Percentiles rank a stretch among this genome's conserved stretches.
phyloP scores from a whole-genome alignment of 2,888 invertebrate species.

The Eupithecia centaureata region DNA sequence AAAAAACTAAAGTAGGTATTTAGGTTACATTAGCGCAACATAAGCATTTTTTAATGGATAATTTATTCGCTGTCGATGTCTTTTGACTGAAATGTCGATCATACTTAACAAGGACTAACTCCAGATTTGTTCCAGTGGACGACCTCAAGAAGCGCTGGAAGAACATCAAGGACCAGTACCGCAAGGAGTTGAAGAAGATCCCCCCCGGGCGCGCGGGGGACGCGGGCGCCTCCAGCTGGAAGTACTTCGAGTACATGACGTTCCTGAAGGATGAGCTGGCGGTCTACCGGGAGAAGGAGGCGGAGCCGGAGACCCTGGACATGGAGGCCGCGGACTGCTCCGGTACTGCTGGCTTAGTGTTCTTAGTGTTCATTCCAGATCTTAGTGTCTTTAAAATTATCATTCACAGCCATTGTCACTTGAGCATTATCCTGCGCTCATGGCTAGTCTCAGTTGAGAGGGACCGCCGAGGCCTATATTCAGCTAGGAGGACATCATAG shows the following conservation, averaged over 20 bases:
- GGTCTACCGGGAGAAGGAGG: constrained; percentile 8
- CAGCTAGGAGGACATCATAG: too few relatives aligned
- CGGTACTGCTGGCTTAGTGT: background rate
- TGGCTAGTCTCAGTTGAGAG: too few relatives aligned
- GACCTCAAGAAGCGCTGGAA: constrained; percentile 48
- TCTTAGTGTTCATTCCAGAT: too few relatives aligned
- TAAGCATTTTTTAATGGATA: too few relatives aligned
- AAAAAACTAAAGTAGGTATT: too few relatives aligned
- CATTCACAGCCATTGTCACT: background rate
- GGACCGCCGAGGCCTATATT: too few relatives aligned
- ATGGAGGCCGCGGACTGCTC: constrained; percentile 6
- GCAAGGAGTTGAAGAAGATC: constrained; percentile 46
- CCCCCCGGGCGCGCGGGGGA: constrained; percentile 35
- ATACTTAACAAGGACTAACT: too few relatives aligned
- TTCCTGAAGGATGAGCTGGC: constrained; percentile 43
- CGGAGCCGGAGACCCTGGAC: constrained; percentile 11
- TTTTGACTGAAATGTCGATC: too few relatives aligned
- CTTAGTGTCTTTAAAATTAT: too few relatives aligned
- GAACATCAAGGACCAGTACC: constrained; percentile 46
- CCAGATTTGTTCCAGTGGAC: constrained; percentile 36
- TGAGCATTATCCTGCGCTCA: too few relatives aligned
- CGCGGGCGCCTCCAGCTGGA: background rate
- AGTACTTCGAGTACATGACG: constrained; percentile 25
- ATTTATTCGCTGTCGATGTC: too few relatives aligned
- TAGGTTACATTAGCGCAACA: too few relatives aligned